phyloP scores from a whole-genome alignment of 1,140 invertebrate species.

The Cecropterus lyciades region DNA sequence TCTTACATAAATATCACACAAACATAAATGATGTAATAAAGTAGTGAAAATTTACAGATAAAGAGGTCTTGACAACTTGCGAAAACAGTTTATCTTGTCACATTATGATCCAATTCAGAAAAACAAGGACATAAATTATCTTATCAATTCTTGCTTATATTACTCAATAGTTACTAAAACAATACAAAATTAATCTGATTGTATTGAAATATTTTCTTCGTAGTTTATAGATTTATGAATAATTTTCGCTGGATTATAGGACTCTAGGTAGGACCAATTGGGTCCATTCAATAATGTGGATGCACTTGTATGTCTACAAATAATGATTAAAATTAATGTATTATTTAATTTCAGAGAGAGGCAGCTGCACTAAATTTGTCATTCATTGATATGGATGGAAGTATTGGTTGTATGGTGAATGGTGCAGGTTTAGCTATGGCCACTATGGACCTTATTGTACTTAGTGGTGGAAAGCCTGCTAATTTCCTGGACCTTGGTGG shows the following conservation, averaged over 20 bases:
- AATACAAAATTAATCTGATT: too few relatives aligned
- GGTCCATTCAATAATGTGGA: too few relatives aligned
- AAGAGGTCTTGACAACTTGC: conserved; percentile 23
- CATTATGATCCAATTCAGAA: conserved; percentile 28
- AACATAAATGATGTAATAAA: neutral
- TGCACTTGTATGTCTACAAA: too few relatives aligned
- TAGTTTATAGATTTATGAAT: too few relatives aligned
- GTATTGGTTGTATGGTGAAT: conserved; percentile 98
- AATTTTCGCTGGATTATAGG: too few relatives aligned
- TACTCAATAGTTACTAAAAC: conserved; percentile 5
- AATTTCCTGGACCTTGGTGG: conserved; percentile 99
- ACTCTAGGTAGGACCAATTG: too few relatives aligned
- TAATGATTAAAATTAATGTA: neutral
- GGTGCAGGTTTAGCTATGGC: conserved; percentile 99
- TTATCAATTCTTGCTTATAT: conserved; percentile 29
- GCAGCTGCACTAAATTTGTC: conserved; percentile 96
- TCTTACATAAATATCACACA: neutral
- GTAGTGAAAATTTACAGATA: neutral
- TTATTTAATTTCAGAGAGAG: conserved; percentile 84
- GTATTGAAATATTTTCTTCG: too few relatives aligned
- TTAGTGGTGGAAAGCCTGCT: conserved; percentile 96
- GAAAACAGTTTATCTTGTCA: conserved; percentile 34
- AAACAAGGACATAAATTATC: conserved; percentile 37
- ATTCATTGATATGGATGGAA: conserved; percentile 99
- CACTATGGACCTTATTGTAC: conserved; percentile 98